Base-by-base conservation (phyloP, 1,140 invertebrate genomes). In the Brachionus angularis region DNA sequence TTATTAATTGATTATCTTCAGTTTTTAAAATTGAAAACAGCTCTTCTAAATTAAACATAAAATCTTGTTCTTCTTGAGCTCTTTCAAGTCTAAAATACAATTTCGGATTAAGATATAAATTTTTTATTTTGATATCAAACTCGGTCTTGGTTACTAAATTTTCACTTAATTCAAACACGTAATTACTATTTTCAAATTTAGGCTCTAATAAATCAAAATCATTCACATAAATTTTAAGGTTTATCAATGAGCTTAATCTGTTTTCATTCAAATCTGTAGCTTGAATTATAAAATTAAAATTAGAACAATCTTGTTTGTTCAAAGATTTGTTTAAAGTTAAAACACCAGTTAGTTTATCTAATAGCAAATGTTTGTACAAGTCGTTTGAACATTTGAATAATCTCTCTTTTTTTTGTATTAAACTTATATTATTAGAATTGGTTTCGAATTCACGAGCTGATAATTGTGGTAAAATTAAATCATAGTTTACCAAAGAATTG, bases 261-360 rank as follows among this genome's bases (percentile, higher is more conserved):
- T 46, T 31, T 21, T 67, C 42, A 33, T 67, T 8, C 25, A 47
- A 27, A 50, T 47, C 36, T 25, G 27, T 46, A 5, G 27, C 47
- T 34, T 47, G 33, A 23, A 67, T 50, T 33, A 29, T 47, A 47
- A 47, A 67, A 34, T 47, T 67, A 36, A 47, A 67, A 10, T n/a
- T 5, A 16, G 42, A 27, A 34, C 62, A 67, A 3, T 34, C 21
- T 34, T 67, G 39, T 12, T 42, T 5, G 12, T 67, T 42, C 23
- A 67, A 12, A 12, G 42, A 47, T 31, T 23, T 46, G 18, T 67
- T 47, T 12, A 67, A 25, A 3, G 16, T 47, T n/a, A 67, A 23
- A 16, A 46, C 27, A 10, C 62, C 62, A 50, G 27, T 50, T 7
- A 10, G 10, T 31, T 67, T 21, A 18, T 67, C 31, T 8, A 67